Evolutionary conservation across 2,113 vertebrate species (phyloP), one percentile per base, ranked within the genome.

Genomic region (Neoarius graeffei): DNA sequence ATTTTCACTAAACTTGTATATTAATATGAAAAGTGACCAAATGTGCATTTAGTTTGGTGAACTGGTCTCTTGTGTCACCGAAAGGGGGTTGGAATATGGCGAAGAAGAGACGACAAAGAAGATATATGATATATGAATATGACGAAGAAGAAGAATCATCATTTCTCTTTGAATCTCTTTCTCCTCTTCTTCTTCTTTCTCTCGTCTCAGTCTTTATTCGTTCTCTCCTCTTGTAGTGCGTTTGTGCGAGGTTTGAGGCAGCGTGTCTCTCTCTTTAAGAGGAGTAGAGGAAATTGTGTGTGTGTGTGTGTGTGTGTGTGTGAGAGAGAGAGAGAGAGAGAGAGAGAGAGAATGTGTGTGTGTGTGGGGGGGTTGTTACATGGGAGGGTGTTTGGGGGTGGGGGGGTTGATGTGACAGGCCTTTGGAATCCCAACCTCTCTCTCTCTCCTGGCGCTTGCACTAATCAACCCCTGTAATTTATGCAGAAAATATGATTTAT

Each of bases 401-500:
- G 93, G 93, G 88, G 92, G 92, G 93, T 96, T 95, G 96, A 95
- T 96, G 95, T 97, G 97, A 97, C 95, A 98, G 98, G 96, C 97
- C 98, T 96, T 96, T 97, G 96, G 97, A 98, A 98, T 98, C 97
- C 96, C 97, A 99, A 99, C 98, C 97, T 98, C 96, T 81, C 79
- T 81, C 79, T 81, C 79, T 99, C 97, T 99, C 98, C 97, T 97
- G 96, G 96, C 97, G 96, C 98, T 97, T 95, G 97, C 97, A 97
- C 98, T 99, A 99, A 99, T 99, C 98, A 99, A 99, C 98, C 98
- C 96, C 98, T 99, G 97, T 99, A 99, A 99, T 99, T 99, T 99
- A 99, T 99, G 98, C 98, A 99, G 98, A 99, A 99, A 99, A 99
- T 99, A 99, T 99, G 98, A 99, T 99, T 99, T 99, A 99, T 99